phyloP scores from a whole-genome alignment of 2,888 invertebrate species.

The Diploptera punctata region DNA sequence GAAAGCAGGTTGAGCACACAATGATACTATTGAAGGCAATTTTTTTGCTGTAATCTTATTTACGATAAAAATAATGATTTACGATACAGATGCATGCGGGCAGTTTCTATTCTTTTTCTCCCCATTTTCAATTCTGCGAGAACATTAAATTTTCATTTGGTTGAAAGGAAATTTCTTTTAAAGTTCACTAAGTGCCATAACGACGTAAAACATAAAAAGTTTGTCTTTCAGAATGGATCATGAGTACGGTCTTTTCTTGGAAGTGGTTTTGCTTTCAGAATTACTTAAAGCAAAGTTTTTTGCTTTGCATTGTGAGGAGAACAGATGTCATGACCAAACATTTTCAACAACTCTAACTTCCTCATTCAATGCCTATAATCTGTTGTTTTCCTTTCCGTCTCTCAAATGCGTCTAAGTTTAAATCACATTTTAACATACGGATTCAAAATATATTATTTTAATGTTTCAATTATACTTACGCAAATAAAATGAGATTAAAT shows the following conservation, averaged over 20 bases:
- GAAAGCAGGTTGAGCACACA: no score
- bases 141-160: constrained; percentile 7
- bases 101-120: background rate
- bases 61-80: no score
- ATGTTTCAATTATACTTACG: no score
- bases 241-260: background rate
- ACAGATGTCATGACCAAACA: constrained; percentile 13
- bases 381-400: no score
- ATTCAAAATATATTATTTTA: no score
- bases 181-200: background rate
- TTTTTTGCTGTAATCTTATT: no score
- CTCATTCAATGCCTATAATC: background rate
- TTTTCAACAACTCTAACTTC: constrained; percentile 11
- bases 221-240: background rate
- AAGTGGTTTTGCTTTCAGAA: background rate
- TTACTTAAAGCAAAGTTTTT: constrained; percentile 1
- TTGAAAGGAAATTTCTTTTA: background rate
- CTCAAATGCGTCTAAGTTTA: no score
- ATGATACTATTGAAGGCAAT: no score
- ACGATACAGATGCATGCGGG: no score
- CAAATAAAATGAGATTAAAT: no score
- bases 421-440: no score
- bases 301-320: background rate
- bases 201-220: background rate
- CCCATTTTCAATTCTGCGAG: background rate